A percentile compares a stretch with the other conserved stretches of the same genome.
Conservation (phyloP, 2,113 vertebrate genomes). For the Petromus typicus region DNA sequence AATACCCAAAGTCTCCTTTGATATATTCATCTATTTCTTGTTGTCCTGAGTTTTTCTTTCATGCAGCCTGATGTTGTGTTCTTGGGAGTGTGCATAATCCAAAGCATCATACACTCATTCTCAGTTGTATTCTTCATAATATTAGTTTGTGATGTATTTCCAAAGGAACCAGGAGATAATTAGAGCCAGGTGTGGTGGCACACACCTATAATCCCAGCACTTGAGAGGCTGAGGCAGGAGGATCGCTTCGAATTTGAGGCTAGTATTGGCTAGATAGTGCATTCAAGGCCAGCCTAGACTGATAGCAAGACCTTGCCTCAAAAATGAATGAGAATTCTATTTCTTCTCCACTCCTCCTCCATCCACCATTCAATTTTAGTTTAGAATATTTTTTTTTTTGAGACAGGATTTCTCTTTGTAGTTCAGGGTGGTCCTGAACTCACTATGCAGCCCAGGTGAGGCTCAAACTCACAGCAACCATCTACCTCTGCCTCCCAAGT, state of each 20-base stretch:
- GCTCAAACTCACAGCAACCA: no score
- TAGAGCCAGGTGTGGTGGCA: no score
- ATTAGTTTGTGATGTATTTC: neutral
- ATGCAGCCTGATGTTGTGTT: neutral
- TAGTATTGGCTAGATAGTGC: no score
- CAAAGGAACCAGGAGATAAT: neutral
- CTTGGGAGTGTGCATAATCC: neutral
- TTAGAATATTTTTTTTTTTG: neutral
- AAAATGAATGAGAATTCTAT: neutral
- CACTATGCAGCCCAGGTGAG: no score
- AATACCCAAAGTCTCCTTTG: neutral
- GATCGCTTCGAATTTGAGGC: no score
- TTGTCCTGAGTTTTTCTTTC: neutral
- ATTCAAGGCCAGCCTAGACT: no score
- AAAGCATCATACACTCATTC: neutral
- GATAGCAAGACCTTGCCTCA: no score
- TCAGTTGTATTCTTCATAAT: neutral
- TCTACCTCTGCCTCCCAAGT: no score
- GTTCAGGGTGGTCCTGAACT: no score
- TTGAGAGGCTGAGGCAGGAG: no score
- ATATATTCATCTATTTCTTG: neutral
- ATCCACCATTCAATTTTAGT: neutral
- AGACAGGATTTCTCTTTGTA: no score
- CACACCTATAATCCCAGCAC: no score
- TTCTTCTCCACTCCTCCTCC: neutral